A percentile compares a stretch with the other conserved stretches of the same genome.
Evolutionary conservation across 2,888 invertebrate species (phyloP).

Genomic region (Myathropa florea): DNA sequence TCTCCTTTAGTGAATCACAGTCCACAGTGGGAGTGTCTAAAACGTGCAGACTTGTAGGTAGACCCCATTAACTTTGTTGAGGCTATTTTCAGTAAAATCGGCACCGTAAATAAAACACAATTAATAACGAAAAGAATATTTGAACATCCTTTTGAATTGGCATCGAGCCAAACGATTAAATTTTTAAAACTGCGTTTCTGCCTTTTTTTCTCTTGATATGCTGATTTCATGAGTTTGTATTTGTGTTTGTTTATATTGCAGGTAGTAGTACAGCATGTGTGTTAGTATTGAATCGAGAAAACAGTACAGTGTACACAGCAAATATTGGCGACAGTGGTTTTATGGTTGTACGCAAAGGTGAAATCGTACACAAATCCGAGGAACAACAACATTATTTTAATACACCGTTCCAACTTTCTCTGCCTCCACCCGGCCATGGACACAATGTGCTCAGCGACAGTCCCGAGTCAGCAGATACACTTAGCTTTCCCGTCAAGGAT

Average conservation of each 20-base stretch:
- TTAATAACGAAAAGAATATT: not conserved
- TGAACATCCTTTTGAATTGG: conserved; percentile 20
- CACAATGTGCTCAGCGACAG: conserved; percentile 95
- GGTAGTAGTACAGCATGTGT: conserved; percentile 99
- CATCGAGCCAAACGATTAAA: conserved; percentile 29
- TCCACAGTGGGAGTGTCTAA: conserved; percentile 4
- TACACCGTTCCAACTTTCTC: conserved; percentile 97
- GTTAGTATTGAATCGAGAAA: conserved; percentile 94
- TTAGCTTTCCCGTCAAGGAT: conserved; percentile 92
- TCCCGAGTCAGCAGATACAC: conserved; percentile 94
- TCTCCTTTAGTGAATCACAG: not conserved
- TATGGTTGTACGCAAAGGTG: conserved; percentile 93
- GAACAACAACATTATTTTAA: conserved; percentile 99
- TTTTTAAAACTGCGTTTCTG: conserved; percentile 13
- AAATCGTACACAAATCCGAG: conserved; percentile 94
- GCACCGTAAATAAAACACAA: conserved; percentile 4
- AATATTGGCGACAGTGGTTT: conserved; percentile 99
- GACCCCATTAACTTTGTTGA: conserved; percentile 4
- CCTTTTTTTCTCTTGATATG: conserved; percentile 42
- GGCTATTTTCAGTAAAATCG: not conserved
- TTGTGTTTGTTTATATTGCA: conserved; percentile 77
- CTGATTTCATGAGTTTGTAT: conserved; percentile 12
- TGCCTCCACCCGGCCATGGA: conserved; percentile 95
- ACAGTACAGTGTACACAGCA: conserved; percentile 94
- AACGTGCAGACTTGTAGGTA: not conserved